Base-by-base conservation (phyloP, 2,888 invertebrate genomes). In the Drosophila birchii region DNA sequence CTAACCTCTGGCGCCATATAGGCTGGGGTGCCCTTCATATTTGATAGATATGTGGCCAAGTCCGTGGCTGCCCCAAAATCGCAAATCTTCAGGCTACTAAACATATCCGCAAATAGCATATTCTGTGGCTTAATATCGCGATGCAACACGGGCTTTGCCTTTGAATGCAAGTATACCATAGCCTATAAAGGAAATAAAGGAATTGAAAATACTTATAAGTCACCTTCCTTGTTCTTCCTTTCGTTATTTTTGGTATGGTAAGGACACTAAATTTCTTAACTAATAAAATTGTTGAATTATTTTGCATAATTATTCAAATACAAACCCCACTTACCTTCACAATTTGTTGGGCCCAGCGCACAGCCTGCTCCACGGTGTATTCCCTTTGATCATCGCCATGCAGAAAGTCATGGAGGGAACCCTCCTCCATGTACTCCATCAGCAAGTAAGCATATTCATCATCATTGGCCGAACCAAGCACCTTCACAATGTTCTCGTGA, bases 111-210 rank as follows among this genome's bases (percentile, higher is more conserved):
- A 7, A 66, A 6, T 0, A 67, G n/a, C 26, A 67, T n/a, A 20
- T 67, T 67, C 11, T 67, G 67, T 8, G 67, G 67, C 20, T 67
- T 67, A 5, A 66, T 45, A 18, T 67, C 67, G 14, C 66, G 67
- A 23, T 67, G 66, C 4, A 66, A 0, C 16, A 67, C 5, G 0
- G 64, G 20, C 8, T 12, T 7, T 8, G 47, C 63, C 16, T 39
- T 39, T 5, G 67, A n/a, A 23, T 67, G 54, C 20, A 66, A n/a
- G 32, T 67, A 9, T 1, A 5, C 34, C 29, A 67, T 0, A 3
- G 11, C 67, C 67, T 67, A 12, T 3, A 23, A 12, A 12, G 11
- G 12, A 57, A 23, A 3, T 3, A 3, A 23, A 23, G 23, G 23
- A 23, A 23, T 23, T 23, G 2, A 3, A 23, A 3, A 23, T 23